These are phyloP conservation scores for Epinephelus cyanopodus DNA, from an alignment of 2,113 vertebrate species.

Conservation along the genomic window DNA sequence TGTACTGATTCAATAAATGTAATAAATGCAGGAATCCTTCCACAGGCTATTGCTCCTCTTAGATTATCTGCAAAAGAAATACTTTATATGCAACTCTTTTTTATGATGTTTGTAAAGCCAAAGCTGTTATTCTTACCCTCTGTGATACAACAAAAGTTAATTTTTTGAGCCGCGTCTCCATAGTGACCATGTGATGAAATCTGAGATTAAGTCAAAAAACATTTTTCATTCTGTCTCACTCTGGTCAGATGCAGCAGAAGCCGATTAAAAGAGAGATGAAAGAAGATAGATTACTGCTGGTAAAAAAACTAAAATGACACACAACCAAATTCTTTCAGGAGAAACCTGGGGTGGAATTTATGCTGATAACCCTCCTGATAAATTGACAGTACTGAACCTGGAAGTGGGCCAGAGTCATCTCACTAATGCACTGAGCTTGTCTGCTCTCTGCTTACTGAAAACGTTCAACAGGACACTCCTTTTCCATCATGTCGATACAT, in stretches of 20 bases:
- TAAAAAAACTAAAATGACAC: slow-evolving; percentile 18
- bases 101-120: not conserved
- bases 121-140: not conserved
- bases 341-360: slow-evolving; percentile 17
- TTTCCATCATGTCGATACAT: too few species aligned
- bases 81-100: not conserved
- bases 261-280: slow-evolving; percentile 55
- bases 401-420: slow-evolving; percentile 37
- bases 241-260: not conserved
- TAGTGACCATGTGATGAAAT: slow-evolving; percentile 10
- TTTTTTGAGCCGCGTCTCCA: not conserved
- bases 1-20: not conserved
- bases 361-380: slow-evolving; percentile 8
- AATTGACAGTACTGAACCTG: not conserved
- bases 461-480: too few species aligned
- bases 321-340: not conserved
- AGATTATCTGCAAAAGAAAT: not conserved
- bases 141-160: not conserved
- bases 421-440: slow-evolving; percentile 15
- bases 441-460: not conserved
- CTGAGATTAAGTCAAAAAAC: slow-evolving; percentile 22
- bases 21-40: not conserved
- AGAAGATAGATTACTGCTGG: slow-evolving; percentile 20
- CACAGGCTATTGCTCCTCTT: too few species aligned
- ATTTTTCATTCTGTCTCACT: not conserved